phyloP scores from a whole-genome alignment of 2,797 vertebrate species.

The Enteromius thamalakanensis region DNA sequence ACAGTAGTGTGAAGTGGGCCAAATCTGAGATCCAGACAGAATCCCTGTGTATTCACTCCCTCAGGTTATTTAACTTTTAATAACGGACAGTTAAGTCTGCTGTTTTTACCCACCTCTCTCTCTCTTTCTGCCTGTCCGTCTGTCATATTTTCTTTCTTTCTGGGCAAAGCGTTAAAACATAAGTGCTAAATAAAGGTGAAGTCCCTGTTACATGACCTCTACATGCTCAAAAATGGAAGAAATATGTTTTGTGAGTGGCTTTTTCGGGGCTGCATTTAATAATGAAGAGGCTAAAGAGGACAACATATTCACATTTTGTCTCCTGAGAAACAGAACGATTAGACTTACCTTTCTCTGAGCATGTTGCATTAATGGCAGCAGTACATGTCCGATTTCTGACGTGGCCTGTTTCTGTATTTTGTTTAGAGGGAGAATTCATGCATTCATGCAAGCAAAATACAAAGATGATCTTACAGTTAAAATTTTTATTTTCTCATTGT shows the following conservation, averaged over 20 bases:
- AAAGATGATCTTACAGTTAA: not conserved
- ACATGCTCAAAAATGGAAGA: constrained; percentile 94
- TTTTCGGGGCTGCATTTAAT: constrained; percentile 90
- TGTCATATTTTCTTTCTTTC: constrained; percentile 27
- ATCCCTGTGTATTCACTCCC: constrained; percentile 68
- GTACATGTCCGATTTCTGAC: constrained; percentile 56
- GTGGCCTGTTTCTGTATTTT: not conserved
- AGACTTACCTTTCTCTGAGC: constrained; percentile 27
- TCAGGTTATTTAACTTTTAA: constrained; percentile 78
- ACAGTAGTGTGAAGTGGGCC: constrained; percentile 70
- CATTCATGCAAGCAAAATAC: not conserved
- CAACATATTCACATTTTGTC: constrained; percentile 43
- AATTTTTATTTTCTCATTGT: not conserved
- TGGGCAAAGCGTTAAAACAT: constrained; percentile 57
- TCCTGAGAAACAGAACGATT: constrained; percentile 34
- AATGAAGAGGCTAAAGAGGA: constrained; percentile 83
- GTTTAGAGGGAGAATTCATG: not conserved
- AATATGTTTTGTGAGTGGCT: constrained; percentile 87
- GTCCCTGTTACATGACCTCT: constrained; percentile 76
- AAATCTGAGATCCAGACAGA: constrained; percentile 67
- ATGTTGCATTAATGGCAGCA: constrained; percentile 83
- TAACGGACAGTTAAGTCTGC: constrained; percentile 65
- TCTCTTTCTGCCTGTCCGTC: constrained; percentile 23
- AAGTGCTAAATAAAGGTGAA: constrained; percentile 67
- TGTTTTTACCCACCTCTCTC: constrained; percentile 32